Base-by-base conservation (phyloP, 2,888 invertebrate genomes). In the Athalia rosae region DNA sequence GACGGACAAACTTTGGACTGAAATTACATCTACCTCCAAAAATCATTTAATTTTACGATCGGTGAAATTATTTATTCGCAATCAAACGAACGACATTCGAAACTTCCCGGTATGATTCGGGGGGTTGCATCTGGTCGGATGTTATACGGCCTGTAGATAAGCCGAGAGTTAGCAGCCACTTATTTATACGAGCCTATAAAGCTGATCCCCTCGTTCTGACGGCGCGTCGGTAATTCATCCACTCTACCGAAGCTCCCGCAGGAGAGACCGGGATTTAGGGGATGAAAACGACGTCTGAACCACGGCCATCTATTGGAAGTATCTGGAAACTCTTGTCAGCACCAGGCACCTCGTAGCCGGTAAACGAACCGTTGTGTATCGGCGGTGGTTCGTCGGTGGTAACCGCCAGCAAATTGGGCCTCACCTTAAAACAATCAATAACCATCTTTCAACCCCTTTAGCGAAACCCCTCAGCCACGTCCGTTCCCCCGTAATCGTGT, bases 251-350 rank as follows among this genome's bases (percentile, higher is more conserved):
- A 81, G 81, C 80, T 79, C 76, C 84, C 80, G 79, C 83, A 83
- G 80, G 82, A 85, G 84, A 85, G 82, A 83, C 82, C 80, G 76
- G 67, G 79, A 81, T 82, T 84, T 82, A 84, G 53, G 81, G 89
- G 87, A 84, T 87, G 87, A 88, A 89, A 87, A 85, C 83, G 84
- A 85, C 84, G 84, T 82, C 83, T 81, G 84, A 86, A 80, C 84
- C 85, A 83, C 82, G 81, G 89, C 89, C 89, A 89, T 89, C 89
- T 89, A 84, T 88, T 80, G 88, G 86, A 67, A 79, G 81, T 81
- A 77, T 81, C 79, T 76, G 81, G 87, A 88, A 88, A 87, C 86
- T 85, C 74, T 83, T 84, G 83, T 85, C 85, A 82, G 80, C 85
- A 82, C 78, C 69, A 80, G 79, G 80, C 79, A 81, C 59, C 79